These are phyloP conservation scores for Gila robusta DNA, from an alignment of 2,797 vertebrate species.

Conservation along the genomic window DNA sequence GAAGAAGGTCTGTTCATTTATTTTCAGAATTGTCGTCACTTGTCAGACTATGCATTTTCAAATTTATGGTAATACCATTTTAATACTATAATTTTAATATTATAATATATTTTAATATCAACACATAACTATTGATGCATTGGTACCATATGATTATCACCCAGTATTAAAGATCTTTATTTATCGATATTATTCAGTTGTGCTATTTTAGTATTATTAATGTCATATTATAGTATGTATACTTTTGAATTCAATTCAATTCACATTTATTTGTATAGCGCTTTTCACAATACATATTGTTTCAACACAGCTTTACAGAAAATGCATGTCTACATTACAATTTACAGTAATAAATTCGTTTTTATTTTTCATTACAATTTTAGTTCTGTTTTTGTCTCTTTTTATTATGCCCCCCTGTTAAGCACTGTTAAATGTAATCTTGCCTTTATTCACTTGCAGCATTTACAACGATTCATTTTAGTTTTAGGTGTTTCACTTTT, in stretches of 20 bases:
- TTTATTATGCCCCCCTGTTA: no score
- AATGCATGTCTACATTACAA: no score
- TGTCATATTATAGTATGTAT: not conserved
- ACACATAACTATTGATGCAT: not conserved
- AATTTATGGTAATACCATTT: not conserved
- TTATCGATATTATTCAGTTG: not conserved
- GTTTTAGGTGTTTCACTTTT: not conserved
- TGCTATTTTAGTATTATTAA: not conserved
- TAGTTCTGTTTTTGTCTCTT: not conserved
- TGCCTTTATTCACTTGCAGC: not conserved
- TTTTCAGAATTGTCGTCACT: not conserved
- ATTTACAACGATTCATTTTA: not conserved
- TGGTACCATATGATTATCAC: not conserved
- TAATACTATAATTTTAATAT: not conserved
- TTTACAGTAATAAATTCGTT: no score
- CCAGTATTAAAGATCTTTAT: not conserved
- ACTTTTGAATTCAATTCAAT: no score
- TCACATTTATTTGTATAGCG: no score
- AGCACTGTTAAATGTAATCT: not conserved
- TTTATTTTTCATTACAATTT: not conserved
- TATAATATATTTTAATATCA: conserved; percentile 1
- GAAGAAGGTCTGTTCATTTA: conserved; percentile 87
- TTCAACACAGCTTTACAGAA: no score
- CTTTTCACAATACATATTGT: no score
- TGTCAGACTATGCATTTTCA: not conserved